phyloP scores from a whole-genome alignment of 1,140 invertebrate genomes.

The Hermatobates lingyangjiaoensis region DNA sequence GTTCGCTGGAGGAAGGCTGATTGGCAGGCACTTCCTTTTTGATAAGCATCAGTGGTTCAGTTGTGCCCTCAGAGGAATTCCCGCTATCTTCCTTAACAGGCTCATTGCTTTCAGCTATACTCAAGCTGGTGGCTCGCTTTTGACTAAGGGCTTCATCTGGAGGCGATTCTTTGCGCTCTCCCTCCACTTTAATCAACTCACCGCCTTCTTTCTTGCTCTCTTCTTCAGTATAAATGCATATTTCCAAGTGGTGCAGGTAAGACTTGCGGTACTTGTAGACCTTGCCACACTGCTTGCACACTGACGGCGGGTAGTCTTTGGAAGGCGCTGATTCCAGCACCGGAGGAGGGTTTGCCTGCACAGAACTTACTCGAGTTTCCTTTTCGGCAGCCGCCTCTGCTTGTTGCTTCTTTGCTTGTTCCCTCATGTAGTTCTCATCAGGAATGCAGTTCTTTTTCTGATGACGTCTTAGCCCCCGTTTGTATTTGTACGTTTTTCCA shows the following conservation, averaged over 20 bases:
- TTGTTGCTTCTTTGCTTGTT: neutral
- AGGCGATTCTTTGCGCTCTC: too few species aligned
- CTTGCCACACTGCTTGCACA: neutral
- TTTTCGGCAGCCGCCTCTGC: neutral
- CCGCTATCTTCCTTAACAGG: too few species aligned
- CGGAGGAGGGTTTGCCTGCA: too few species aligned
- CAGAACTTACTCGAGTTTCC: neutral
- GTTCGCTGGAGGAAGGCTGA: too few species aligned
- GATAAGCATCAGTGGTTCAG: too few species aligned
- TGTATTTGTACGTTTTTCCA: slow-evolving; percentile 22
- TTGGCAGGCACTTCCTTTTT: too few species aligned
- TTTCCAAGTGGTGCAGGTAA: neutral
- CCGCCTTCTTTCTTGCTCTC: neutral
- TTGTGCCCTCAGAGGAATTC: too few species aligned
- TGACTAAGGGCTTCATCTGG: too few species aligned
- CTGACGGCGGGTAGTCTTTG: neutral
- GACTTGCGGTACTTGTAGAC: neutral
- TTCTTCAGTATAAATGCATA: neutral
- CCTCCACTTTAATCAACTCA: too few species aligned
- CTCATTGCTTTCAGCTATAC: too few species aligned
- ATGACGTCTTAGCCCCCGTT: slow-evolving; percentile 32
- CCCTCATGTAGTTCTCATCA: neutral
- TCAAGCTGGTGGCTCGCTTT: too few species aligned
- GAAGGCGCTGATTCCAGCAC: too few species aligned
- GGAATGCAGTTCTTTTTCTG: neutral